phyloP scores from a whole-genome alignment of 2,797 vertebrate species.

The Cryptoblepharus egeriae region DNA sequence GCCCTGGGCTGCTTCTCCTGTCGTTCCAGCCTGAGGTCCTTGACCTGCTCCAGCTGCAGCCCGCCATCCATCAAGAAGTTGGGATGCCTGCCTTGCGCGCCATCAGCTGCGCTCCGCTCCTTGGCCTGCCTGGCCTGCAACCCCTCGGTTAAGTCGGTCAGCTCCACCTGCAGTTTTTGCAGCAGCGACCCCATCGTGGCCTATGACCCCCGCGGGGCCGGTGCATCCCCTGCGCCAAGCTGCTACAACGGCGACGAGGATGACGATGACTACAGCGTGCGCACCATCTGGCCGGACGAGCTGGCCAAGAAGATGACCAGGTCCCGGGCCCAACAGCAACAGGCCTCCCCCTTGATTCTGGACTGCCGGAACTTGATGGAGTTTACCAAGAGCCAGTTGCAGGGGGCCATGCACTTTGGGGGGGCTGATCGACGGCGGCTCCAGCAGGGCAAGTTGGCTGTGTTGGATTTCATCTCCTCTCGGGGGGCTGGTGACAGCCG shows the following conservation, averaged over 20 bases:
- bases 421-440: conserved; percentile 76
- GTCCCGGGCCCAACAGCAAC: conserved; percentile 76
- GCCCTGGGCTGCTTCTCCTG: conserved; percentile 81
- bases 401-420: conserved; percentile 68
- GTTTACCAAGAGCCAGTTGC: conserved; percentile 67
- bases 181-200: conserved; percentile 90
- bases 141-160: conserved; percentile 82
- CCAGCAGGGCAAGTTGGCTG: conserved; percentile 83
- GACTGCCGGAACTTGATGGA: conserved; percentile 70
- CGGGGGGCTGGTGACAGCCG: conserved; percentile 58
- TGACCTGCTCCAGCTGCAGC: conserved; percentile 29
- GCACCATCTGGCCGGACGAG: conserved; percentile 89
- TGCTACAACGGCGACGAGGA: conserved; percentile 57
- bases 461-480: conserved; percentile 82
- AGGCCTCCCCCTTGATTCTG: conserved; percentile 71
- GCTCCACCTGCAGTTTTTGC: conserved; percentile 89
- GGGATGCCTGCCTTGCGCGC: conserved; percentile 81
- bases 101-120: conserved; percentile 75
- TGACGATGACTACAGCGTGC: conserved; percentile 86
- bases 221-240: conserved; percentile 66
- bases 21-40: conserved; percentile 69
- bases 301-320: conserved; percentile 85
- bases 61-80: conserved; percentile 73
- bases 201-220: conserved; percentile 81
- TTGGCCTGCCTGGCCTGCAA: conserved; percentile 82